Base-by-base conservation (phyloP, 2,113 vertebrate genomes). In the Laticauda laticaudata region DNA sequence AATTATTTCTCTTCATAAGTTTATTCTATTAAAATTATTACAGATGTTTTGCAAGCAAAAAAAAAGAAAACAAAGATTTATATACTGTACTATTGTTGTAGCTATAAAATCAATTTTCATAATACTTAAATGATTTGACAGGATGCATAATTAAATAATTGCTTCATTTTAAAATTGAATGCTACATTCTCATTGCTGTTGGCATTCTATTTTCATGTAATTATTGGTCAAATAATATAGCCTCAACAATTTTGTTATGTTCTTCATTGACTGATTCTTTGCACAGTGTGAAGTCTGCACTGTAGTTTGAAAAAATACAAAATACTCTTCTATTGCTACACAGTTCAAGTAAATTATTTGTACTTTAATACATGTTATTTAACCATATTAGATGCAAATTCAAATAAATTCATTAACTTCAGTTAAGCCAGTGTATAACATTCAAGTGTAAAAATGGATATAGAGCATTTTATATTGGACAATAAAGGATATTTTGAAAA, bases 401-500 rank as follows among this genome's bases (percentile, higher is more conserved):
- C 26, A 90, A 86, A 51, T 55, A 59, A 90, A 90, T 45, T 48
- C 39, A 89, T 56, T 69, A 69, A 91, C 88, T 88, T 94, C 53
- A 93, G 94, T 57, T 2, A 95, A 45, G 61, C 92, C 92, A 92
- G 57, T 90, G 92, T 89, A 92, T 94, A 95, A 1, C 61, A 39
- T 93, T 94, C 64, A 95, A 81, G 94, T 93, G 85, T 55, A 93
- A 87, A 93, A 93, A 54, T 95, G 95, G 91, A 92, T 96, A 95
- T 93, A 94, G 88, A 92, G 88, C 89, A 93, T 55, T 87, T 5
- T 61, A 96, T 90, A 96, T 95, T 96, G 96, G 94, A 97, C 89
- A 96, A 90, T 89, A 95, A 85, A 93, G n/a, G 39, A 89, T 94
- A 64, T 96, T 93, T 91, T 94, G 91, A 95, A 87, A 95, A 85